Conservation (phyloP, 2,797 vertebrate genomes). For the Pangasius mekongensis region DNA sequence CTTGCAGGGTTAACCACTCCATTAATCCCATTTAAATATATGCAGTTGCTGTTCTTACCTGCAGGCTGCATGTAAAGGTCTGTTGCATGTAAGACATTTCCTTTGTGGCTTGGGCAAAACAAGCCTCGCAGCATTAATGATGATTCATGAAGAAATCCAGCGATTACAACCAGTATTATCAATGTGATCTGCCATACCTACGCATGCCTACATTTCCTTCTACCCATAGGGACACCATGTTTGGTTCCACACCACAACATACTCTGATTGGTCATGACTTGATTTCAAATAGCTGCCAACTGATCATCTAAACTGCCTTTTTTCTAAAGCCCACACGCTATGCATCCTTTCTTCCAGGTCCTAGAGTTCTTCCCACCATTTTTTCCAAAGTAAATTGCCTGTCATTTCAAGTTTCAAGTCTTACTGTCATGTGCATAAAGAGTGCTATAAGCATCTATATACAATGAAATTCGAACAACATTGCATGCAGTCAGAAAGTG, state of each 20-base stretch:
- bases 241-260: too few relatives aligned
- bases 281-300: too few relatives aligned
- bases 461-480: background rate
- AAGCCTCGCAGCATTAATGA: background rate
- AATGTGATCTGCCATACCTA: background rate
- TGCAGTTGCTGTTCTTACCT: slow-evolving; percentile 1
- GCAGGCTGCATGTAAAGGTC: slow-evolving; percentile 5
- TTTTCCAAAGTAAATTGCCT: background rate
- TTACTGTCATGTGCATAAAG: background rate
- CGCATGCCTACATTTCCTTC: background rate
- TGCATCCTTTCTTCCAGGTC: too few relatives aligned
- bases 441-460: background rate
- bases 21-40: slow-evolving; percentile 23
- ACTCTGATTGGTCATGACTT: too few relatives aligned
- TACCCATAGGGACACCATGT: background rate
- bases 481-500: background rate
- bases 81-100: background rate
- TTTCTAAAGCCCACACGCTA: too few relatives aligned
- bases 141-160: background rate
- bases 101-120: background rate
- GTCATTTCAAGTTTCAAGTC: background rate
- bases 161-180: background rate
- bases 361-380: too few relatives aligned
- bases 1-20: slow-evolving; percentile 18
- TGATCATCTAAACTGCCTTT: too few relatives aligned